Evolutionary conservation across 2,888 invertebrate species (phyloP).

Genomic region (Limnephilus rhombicus): DNA sequence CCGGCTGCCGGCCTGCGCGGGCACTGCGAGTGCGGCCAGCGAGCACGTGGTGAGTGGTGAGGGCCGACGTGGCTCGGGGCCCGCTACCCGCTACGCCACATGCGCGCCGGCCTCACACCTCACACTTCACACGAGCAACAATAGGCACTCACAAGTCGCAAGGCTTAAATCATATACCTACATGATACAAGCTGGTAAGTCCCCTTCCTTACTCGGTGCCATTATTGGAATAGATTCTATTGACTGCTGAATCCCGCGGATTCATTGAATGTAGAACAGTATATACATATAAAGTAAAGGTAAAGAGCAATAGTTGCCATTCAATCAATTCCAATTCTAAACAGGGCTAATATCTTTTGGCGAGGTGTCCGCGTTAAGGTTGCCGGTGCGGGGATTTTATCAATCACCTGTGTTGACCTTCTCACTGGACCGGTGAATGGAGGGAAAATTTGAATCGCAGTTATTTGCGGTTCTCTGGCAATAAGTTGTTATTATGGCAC

Average conservation of each 20-base stretch:
- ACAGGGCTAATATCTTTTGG: neutral
- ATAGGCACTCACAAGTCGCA: neutral
- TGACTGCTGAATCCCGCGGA: neutral
- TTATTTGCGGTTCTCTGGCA: constrained; percentile 20
- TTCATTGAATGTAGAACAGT: neutral
- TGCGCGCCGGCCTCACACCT: neutral
- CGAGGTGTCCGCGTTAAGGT: constrained; percentile 2
- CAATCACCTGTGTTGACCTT: constrained; percentile 36
- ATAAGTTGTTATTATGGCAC: neutral
- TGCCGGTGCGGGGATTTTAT: constrained; percentile 7
- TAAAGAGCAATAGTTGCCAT: neutral
- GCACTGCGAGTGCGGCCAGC: constrained; percentile 21
- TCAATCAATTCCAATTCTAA: neutral
- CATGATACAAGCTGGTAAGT: neutral
- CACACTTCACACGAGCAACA: too few relatives aligned
- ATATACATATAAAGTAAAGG: neutral
- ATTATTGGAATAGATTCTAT: neutral
- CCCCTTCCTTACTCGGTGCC: constrained; percentile 5
- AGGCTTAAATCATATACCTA: neutral
- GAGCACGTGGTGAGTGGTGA: constrained; percentile 52
- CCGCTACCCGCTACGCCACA: neutral
- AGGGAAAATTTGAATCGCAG: constrained; percentile 26
- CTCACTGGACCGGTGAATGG: constrained; percentile 28
- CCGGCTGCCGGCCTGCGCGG: neutral
- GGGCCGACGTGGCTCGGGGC: constrained; percentile 53